Percentiles rank a stretch among this genome's conserved stretches.
phyloP scores from a whole-genome alignment of 2,888 invertebrate genomes.

The Orchesella flavescens region DNA sequence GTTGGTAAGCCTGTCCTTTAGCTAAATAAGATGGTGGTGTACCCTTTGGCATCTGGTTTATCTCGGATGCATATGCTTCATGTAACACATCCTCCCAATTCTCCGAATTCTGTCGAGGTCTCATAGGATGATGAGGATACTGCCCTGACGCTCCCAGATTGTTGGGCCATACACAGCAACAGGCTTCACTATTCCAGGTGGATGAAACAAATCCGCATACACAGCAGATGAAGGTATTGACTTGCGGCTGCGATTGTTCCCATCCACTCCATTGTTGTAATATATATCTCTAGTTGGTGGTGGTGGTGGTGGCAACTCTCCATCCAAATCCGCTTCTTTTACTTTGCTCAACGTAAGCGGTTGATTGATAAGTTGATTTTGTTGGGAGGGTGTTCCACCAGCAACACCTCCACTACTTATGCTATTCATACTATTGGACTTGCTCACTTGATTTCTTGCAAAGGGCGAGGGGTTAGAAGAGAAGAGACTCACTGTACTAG shows the following conservation, averaged over 20 bases:
- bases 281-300: background rate
- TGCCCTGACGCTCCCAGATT: too few species aligned
- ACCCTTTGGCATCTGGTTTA: conserved; percentile 33
- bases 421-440: conserved; percentile 48
- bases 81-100: conserved; percentile 49
- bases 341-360: conserved; percentile 35
- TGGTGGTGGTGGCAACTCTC: background rate
- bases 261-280: background rate
- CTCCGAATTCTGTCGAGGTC: conserved; percentile 13
- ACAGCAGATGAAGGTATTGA: conserved; percentile 34
- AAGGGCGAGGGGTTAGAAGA: too few species aligned
- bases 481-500: conserved; percentile 56
- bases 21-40: too few species aligned
- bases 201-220: conserved; percentile 48
- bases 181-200: conserved; percentile 51
- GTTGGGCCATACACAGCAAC: conserved; percentile 45
- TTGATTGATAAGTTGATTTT: too few species aligned
- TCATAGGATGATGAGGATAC: background rate
- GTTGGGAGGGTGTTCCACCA: background rate
- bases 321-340: conserved; percentile 42
- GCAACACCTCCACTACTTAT: conserved; percentile 12
- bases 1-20: conserved; percentile 32
- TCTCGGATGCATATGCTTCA: conserved; percentile 52
- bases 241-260: background rate
- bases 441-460: conserved; percentile 48